A percentile compares a stretch with the other conserved stretches of the same genome.
Evolutionary conservation across 2,888 invertebrate genomes (phyloP).

Genomic region (Arctia plantaginis): DNA sequence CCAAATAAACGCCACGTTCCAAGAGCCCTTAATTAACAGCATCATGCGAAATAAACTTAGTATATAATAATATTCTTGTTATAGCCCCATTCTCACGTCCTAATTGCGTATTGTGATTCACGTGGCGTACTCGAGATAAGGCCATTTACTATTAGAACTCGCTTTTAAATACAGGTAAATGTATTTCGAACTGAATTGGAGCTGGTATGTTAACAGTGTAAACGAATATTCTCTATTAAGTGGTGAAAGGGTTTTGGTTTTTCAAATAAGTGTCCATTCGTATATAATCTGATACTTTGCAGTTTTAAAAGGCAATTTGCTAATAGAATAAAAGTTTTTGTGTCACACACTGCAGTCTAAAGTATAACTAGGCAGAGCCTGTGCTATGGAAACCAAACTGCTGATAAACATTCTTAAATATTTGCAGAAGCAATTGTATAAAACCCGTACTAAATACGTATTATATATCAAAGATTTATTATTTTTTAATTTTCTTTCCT

Average conservation of each 20-base stretch:
- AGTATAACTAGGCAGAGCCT: too few relatives aligned
- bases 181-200: not conserved
- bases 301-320: too few relatives aligned
- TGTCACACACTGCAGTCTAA: too few relatives aligned
- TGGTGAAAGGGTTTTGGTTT: not conserved
- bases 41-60: slow-evolving; percentile 30
- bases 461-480: not conserved
- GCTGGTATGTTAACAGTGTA: not conserved
- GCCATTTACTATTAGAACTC: slow-evolving; percentile 34
- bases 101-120: slow-evolving; percentile 45
- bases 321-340: too few relatives aligned
- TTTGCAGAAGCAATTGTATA: not conserved
- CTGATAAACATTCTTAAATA: too few relatives aligned
- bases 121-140: slow-evolving; percentile 28
- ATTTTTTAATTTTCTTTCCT: not conserved
- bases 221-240: not conserved
- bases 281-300: too few relatives aligned
- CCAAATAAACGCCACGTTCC: slow-evolving; percentile 12
- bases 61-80: slow-evolving; percentile 25
- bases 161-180: slow-evolving; percentile 1
- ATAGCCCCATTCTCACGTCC: slow-evolving; percentile 39
- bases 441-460: not conserved
- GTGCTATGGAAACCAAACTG: too few relatives aligned
- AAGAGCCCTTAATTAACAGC: slow-evolving; percentile 27
- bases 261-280: too few relatives aligned